Base-by-base conservation (phyloP, 2,113 vertebrate species). In the Pachycephala philippinensis region DNA sequence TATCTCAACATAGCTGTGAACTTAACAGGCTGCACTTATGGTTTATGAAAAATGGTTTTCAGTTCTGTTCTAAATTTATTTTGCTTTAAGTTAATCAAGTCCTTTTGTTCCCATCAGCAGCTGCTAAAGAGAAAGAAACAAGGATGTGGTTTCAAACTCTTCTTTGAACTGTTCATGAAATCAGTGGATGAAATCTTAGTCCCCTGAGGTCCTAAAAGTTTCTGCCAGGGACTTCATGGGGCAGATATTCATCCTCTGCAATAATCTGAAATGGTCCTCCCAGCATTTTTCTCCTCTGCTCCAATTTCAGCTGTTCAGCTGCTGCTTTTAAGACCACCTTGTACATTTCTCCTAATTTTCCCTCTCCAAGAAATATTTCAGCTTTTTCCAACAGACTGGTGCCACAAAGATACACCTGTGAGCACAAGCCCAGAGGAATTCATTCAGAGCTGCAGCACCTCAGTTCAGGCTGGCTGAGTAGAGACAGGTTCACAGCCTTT, bases 31-130 rank as follows among this genome's bases (percentile, higher is more conserved):
- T 74, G 59, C 84, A 63, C 63, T 96, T 77, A 83, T 11, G 35
- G 54, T 52, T 30, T 54, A 91, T 33, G 40, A 90, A 90, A 92
- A 85, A 83, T 24, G 15, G 72, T 69, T 71, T 93, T 83, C 75
- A 89, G 57, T 68, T 94, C 91, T 77, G 70, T 74, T 93, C 93
- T 96, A 95, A 95, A 94, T 95, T 96, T 96, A 88, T 39, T 85
- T 30, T 12, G 15, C 78, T 93, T 87, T 77, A 87, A 94, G 89
- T 93, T 94, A 95, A 97, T 96, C 96, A 96, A 77, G 90, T 95
- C 78, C 79, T 76, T 95, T 97, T 96, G 94, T 96, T 93, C 66
- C 50, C 47, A 88, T 63, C 89, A 94, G 70, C 94, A 96, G 94
- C 94, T 96, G 93, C 91, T 83, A 39, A 83, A 95, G 52, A 84